Evolutionary conservation across 2,113 vertebrate species (phyloP).

Genomic region (Lanius collurio): DNA sequence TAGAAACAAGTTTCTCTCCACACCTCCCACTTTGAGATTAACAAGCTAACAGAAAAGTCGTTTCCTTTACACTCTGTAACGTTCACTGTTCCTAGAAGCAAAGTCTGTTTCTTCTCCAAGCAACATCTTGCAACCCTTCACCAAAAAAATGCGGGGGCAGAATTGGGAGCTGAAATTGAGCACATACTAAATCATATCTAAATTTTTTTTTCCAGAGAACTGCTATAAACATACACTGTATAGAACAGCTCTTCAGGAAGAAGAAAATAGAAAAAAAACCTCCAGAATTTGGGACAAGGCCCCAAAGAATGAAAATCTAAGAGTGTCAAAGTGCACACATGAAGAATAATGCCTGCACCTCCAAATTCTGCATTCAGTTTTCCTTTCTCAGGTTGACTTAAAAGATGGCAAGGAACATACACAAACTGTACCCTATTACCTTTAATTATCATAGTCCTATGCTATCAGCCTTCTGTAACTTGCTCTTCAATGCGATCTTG

Average conservation of each 20-base stretch:
- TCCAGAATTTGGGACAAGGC: neutral
- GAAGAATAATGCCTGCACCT: neutral
- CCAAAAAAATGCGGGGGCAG: neutral
- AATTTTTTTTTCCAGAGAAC: neutral
- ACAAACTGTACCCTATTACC: neutral
- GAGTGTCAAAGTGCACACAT: neutral
- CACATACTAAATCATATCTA: neutral
- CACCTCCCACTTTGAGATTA: neutral
- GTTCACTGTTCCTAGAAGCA: neutral
- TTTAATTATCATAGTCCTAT: neutral
- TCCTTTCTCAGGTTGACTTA: neutral
- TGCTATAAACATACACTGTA: neutral
- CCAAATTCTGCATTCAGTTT: neutral
- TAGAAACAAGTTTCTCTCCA: neutral
- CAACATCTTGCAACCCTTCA: neutral
- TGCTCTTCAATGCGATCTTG: neutral
- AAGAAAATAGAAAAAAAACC: neutral
- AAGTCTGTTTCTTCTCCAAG: neutral
- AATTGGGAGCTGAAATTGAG: neutral
- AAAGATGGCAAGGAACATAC: neutral
- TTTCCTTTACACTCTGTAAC: neutral
- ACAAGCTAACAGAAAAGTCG: neutral
- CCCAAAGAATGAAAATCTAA: neutral
- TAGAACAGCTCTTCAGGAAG: neutral
- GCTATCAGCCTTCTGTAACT: neutral